phyloP scores from a whole-genome alignment of 2,113 vertebrate genomes.

The Erpornis zantholeuca region DNA sequence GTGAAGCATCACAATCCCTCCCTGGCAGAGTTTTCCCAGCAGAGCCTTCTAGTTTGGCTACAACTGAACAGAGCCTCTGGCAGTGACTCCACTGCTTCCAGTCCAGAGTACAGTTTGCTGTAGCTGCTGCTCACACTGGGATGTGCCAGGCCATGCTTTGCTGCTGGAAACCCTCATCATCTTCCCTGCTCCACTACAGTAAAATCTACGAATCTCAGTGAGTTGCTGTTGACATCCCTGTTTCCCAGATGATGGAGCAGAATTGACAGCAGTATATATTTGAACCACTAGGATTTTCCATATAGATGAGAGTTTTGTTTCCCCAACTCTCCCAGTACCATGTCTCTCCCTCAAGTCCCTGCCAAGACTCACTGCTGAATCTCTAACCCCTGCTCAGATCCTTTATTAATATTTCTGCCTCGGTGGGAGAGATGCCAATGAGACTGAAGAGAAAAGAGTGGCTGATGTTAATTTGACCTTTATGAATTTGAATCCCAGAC shows the following conservation, averaged over 20 bases:
- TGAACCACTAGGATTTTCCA: not conserved
- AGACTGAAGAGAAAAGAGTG: not conserved
- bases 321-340: not conserved
- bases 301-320: not conserved
- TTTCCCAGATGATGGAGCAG: not conserved
- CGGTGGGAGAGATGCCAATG: not conserved
- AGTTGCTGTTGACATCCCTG: not conserved
- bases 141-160: not conserved
- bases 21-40: not conserved
- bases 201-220: not conserved
- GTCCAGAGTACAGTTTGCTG: not conserved
- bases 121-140: not conserved
- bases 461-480: conserved; percentile 15
- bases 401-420: not conserved
- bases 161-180: not conserved
- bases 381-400: not conserved
- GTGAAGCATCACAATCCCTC: not conserved
- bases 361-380: not conserved
- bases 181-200: not conserved
- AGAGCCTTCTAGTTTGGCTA: not conserved
- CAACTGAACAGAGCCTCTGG: not conserved
- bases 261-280: rapidly evolving
- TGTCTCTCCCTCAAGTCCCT: not conserved
- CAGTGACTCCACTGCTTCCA: not conserved
- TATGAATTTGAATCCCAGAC: conserved; percentile 5